Base-by-base conservation (phyloP, 2,888 invertebrate genomes). In the Conops quadrifasciatus region DNA sequence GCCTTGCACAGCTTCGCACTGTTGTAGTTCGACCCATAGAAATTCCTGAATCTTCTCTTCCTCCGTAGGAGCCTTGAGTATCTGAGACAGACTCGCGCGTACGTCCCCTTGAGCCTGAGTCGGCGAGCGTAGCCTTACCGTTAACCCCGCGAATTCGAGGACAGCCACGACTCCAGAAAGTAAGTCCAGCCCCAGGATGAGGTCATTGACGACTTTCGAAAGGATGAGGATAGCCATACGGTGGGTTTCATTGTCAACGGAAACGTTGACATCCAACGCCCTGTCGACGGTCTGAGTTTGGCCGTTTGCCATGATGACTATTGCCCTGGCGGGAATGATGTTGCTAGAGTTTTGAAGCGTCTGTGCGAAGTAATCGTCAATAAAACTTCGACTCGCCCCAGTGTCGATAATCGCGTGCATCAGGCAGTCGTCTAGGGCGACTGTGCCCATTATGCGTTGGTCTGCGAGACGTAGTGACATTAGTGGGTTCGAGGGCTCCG, bases 331-430 rank as follows among this genome's bases (percentile, higher is more conserved):
- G 36, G 4, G 5, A 7, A 36, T 36, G 5, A 4, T 36, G 21
- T 56, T 19, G 21, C 11, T 24, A 5, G 56, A 56, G 21, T 19
- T 56, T 56, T 21, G 4, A 5, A 56, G 19, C 13, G 3, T 56
- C 21, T 24, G 21, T 1, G 49, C 68, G 19, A 68, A 60, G 11
- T 47, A 45, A n/a, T 68, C 68, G 19, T 60, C 47, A 51, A 68
- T 62, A 19, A 68, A 68, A 2, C 49, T 49, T 3, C 49, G 21
- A 5, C 47, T 26, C 1, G 68, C 62, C 4, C 68, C 62, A 1
- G 60, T 68, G 36, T 68, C 68, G 13, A 68, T 28, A n/a, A 60
- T 68, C 5, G 68, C 62, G 9, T 28, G n/a, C 30, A 62, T 36
- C 13, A 60, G 30, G 16, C 16, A n/a, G 60, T 60, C 60, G 7